Base-by-base conservation (phyloP, 2,888 invertebrate genomes). In the Eremobia ochroleuca region DNA sequence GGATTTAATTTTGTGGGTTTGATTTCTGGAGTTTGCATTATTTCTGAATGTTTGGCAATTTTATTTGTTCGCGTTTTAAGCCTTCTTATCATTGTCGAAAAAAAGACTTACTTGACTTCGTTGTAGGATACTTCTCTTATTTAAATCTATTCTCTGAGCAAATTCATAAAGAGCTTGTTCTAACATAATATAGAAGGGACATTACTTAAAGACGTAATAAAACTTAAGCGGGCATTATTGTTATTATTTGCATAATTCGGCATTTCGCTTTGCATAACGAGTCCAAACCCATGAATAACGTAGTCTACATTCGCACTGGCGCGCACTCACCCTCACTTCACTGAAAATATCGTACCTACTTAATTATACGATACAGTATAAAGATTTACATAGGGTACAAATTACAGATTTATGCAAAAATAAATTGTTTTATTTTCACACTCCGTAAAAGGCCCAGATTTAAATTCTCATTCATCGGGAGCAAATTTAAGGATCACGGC, bases 211-310 rank as follows among this genome's bases (percentile, higher is more conserved):
- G 88, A 87, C 82, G 85, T 87, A 90, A 91, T 92, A 92, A 92
- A 93, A 91, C 92, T 91, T 86, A 90, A 91, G 89, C 90, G 89
- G 89, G 90, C 90, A 92, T 93, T 92, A 93, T 92, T 92, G 91
- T 94, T 93, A 91, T 92, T 92, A 93, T 94, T 92, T 93, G 91
- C 92, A 95, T 95, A 95, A 94, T 94, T 93, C 89, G 90, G 91
- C 92, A 90, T 94, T 94, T 92, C 90, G 90, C 90, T 94, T 94
- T 93, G 92, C 94, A 94, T 94, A 93, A 94, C 91, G 92, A 90
- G 91, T 91, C 89, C 90, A 90, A 89, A 84, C 85, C 86, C 90
- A 93, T 92, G 93, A 94, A 94, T 93, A 93, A 92, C 90, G 92
- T 81, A 81, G 79, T 82, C 84, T 82, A 92, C 90, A 92, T 91